Conservation (phyloP, 2,113 vertebrate species). For the Jaculus jaculus region DNA sequence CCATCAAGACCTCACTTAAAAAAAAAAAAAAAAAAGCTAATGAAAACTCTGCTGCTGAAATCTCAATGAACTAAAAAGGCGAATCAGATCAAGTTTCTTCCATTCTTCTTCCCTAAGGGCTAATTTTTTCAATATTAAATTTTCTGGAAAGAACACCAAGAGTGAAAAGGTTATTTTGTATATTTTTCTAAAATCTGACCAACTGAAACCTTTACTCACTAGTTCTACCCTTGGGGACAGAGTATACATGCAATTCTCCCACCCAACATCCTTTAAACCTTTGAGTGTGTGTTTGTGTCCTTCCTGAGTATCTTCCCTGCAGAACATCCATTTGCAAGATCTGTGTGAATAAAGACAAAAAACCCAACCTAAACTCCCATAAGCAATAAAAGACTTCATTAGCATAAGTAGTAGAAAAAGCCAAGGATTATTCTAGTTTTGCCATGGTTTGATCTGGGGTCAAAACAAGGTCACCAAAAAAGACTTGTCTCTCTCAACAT, state of each 20-base stretch:
- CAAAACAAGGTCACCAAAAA: not conserved
- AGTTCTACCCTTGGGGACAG: not conserved
- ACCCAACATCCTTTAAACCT: not conserved
- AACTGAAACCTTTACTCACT: not conserved
- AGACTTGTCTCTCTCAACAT: not conserved
- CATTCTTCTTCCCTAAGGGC: not conserved
- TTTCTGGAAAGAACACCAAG: not conserved
- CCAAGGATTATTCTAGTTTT: not conserved
- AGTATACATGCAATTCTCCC: conserved; percentile 15
- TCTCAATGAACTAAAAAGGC: not conserved
- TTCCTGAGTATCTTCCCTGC: not conserved
- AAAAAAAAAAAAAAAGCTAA: not conserved
- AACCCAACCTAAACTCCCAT: not conserved
- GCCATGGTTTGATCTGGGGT: not conserved
- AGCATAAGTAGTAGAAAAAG: not conserved
- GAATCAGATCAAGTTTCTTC: not conserved
- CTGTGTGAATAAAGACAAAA: not conserved
- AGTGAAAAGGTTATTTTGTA: conserved; percentile 11
- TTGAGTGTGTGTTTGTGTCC: not conserved
- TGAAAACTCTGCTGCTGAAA: not conserved
- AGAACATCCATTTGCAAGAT: conserved; percentile 13
- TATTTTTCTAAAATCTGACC: conserved; percentile 4
- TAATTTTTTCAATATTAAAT: not conserved
- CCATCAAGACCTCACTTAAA: not conserved
- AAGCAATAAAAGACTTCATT: not conserved